These are phyloP conservation scores for Lethrus apterus DNA, from an alignment of 1,140 invertebrate genomes.

Conservation along the genomic window DNA sequence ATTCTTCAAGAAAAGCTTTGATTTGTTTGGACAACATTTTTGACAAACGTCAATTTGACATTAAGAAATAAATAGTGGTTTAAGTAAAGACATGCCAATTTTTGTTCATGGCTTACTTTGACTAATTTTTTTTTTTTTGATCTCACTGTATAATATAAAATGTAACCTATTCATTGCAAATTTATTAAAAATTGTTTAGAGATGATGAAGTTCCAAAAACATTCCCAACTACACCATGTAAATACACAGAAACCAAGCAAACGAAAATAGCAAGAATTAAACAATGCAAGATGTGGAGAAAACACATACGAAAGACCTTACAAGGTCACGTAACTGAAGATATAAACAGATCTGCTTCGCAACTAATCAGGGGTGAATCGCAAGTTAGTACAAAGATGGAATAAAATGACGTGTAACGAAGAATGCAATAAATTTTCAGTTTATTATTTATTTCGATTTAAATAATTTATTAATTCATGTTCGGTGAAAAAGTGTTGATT, in stretches of 20 bases:
- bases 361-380: not conserved
- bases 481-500: slow-evolving; percentile 26
- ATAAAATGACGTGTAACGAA: not conserved
- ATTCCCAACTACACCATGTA: slow-evolving; percentile 6
- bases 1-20: too few species aligned
- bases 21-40: too few species aligned
- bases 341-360: not conserved
- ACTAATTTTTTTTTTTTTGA: too few species aligned
- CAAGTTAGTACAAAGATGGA: not conserved
- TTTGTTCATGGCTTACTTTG: too few species aligned
- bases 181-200: slow-evolving; percentile 1
- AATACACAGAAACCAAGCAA: slow-evolving; percentile 12
- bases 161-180: too few species aligned
- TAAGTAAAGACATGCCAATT: too few species aligned
- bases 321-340: not conserved
- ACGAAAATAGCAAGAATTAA: slow-evolving; percentile 1
- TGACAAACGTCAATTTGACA: too few species aligned
- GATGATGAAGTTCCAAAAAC: slow-evolving; percentile 9
- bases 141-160: too few species aligned
- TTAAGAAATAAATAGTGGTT: too few species aligned
- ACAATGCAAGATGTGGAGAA: slow-evolving; percentile 17
- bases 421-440: not conserved
- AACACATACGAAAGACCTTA: not conserved
- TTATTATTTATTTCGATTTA: slow-evolving; percentile 8
- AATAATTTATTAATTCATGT: slow-evolving; percentile 25